Percentiles rank a stretch among this genome's conserved stretches.
Evolutionary conservation across 2,888 invertebrate species (phyloP).

Genomic region (Eurytoma adleriae): DNA sequence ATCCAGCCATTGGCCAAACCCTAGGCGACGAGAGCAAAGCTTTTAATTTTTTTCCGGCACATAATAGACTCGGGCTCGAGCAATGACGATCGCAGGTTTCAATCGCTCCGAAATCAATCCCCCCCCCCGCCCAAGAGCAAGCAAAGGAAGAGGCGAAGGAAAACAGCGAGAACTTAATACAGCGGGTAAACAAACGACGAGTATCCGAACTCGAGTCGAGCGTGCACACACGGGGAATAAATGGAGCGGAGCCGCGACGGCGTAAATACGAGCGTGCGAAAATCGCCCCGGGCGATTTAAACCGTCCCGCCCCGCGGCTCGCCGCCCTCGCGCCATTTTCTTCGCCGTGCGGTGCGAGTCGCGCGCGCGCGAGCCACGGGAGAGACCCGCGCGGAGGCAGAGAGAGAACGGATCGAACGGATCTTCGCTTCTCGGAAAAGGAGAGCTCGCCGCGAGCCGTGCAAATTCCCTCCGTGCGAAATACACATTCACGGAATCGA

Average conservation of each 20-base stretch:
- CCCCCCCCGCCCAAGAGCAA: too few species aligned
- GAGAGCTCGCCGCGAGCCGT: background rate
- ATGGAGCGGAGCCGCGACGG: background rate
- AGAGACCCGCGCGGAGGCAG: background rate
- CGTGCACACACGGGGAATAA: constrained; percentile 1
- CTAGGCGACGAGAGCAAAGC: too few species aligned
- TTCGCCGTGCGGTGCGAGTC: background rate
- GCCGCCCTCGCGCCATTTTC: constrained; percentile 52
- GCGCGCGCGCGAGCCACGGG: background rate
- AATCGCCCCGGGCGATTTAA: background rate
- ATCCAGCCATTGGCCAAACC: too few species aligned
- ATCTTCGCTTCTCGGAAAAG: constrained; percentile 6
- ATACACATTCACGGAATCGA: constrained; percentile 36
- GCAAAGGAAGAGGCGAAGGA: background rate
- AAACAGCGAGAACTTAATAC: constrained; percentile 10
- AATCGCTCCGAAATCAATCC: background rate
- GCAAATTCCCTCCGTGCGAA: constrained; percentile 11
- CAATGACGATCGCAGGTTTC: too few species aligned
- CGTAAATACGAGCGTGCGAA: background rate
- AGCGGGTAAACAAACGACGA: background rate
- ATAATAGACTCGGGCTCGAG: too few species aligned
- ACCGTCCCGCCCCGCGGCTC: constrained; percentile 4
- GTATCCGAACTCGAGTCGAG: constrained; percentile 4
- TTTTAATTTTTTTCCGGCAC: too few species aligned
- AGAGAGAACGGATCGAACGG: background rate